A percentile compares a stretch with the other conserved stretches of the same genome.
Evolutionary conservation across 1,140 invertebrate genomes (phyloP).

Genomic region (Drosophila nikananu): DNA sequence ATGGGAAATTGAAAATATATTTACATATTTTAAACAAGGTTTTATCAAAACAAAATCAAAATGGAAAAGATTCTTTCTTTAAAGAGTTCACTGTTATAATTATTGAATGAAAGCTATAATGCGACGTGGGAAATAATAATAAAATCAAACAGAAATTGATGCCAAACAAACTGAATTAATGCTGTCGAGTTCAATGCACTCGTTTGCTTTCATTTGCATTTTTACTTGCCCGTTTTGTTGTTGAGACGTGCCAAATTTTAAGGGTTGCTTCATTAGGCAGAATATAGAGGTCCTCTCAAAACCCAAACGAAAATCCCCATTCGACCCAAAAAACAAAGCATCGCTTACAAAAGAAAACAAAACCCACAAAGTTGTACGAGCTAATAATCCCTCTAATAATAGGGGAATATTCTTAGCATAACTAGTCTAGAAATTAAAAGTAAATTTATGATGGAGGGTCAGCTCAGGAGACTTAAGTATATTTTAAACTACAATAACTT

Average conservation of each 20-base stretch:
- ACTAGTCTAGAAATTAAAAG: too few relatives aligned
- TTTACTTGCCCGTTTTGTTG: slow-evolving; percentile 35
- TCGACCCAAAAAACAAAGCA: slow-evolving; percentile 17
- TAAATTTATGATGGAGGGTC: too few relatives aligned
- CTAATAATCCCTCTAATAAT: neutral
- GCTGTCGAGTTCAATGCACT: slow-evolving; percentile 65
- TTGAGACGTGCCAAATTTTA: slow-evolving; percentile 76
- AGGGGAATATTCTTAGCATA: neutral
- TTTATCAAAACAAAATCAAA: too few relatives aligned
- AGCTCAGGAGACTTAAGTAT: too few relatives aligned
- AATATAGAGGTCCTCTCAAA: slow-evolving; percentile 19
- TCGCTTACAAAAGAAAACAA: slow-evolving; percentile 10
- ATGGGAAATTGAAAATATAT: too few relatives aligned
- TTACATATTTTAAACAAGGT: too few relatives aligned
- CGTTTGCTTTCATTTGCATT: slow-evolving; percentile 40
- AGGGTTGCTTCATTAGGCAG: slow-evolving; percentile 79
- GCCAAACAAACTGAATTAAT: slow-evolving; percentile 38
- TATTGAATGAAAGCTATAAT: slow-evolving; percentile 1
- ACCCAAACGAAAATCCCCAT: slow-evolving; percentile 37
- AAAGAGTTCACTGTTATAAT: neutral
- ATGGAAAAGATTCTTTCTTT: too few relatives aligned
- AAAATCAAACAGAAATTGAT: slow-evolving; percentile 35
- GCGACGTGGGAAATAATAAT: slow-evolving; percentile 30
- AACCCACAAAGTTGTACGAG: slow-evolving; percentile 4
- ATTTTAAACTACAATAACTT: too few relatives aligned